Evolutionary conservation across 2,113 vertebrate genomes (phyloP).

Genomic region (Aviceda subcristata): DNA sequence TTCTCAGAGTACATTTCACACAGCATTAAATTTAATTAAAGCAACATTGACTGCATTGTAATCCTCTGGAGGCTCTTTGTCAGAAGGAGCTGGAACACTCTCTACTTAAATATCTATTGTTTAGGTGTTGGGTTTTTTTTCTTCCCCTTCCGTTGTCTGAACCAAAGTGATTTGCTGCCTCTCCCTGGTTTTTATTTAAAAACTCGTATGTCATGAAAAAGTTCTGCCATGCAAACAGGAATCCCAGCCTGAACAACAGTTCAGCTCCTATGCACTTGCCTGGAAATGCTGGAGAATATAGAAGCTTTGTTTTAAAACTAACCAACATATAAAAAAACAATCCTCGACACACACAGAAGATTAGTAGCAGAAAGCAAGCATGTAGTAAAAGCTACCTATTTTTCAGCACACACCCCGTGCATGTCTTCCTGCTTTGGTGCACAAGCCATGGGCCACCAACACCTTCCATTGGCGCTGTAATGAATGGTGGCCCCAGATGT

Average conservation of each 20-base stretch:
- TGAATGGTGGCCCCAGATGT: rapidly evolving
- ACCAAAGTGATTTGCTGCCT: conserved; percentile 45
- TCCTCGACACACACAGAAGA: background rate
- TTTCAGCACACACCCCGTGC: background rate
- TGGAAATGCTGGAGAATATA: background rate
- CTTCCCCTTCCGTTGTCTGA: background rate
- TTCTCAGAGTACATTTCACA: conserved; percentile 85
- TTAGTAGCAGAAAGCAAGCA: background rate
- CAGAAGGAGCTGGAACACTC: conserved; percentile 77
- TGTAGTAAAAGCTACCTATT: background rate
- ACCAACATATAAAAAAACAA: background rate
- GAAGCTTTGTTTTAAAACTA: background rate
- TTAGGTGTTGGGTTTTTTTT: conserved; percentile 41
- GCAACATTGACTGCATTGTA: conserved; percentile 86
- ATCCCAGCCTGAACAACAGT: background rate
- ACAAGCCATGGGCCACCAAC: background rate
- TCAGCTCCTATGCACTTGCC: background rate
- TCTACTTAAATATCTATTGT: conserved; percentile 77
- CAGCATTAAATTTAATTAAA: conserved; percentile 93
- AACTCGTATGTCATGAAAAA: background rate
- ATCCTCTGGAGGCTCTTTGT: conserved; percentile 82
- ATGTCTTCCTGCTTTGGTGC: background rate
- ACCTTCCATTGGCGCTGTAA: background rate
- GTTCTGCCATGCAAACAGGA: background rate
- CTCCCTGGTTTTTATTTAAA: background rate